Evolutionary conservation across 92 coral and sea anemone species (phyloP).

Genomic region (Desmophyllum pertusum): DNA sequence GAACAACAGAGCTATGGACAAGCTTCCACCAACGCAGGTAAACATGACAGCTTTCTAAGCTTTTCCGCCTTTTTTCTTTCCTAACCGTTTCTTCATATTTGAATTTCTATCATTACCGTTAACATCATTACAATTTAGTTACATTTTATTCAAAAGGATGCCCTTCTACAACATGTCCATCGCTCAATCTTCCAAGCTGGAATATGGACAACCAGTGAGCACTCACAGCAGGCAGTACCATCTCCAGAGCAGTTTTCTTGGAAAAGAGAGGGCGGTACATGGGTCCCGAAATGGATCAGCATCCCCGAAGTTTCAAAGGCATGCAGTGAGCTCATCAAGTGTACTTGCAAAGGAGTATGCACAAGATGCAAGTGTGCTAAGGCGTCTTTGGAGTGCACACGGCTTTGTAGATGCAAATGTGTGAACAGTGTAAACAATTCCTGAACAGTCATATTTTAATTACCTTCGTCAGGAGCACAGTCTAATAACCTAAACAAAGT

Average conservation of each 20-base stretch:
- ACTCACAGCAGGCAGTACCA: slow-evolving; percentile 47
- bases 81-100: no score
- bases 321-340: no score
- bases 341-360: slow-evolving; percentile 66
- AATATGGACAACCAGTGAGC: slow-evolving; percentile 63
- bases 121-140: no score
- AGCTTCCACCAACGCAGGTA: slow-evolving; percentile 73
- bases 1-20: slow-evolving; percentile 67
- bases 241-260: slow-evolving; percentile 66
- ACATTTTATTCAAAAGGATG: slow-evolving; percentile 45
- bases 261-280: slow-evolving; percentile 48
- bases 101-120: no score
- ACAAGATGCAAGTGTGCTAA: slow-evolving; percentile 68
- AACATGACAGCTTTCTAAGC: no score
- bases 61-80: no score
- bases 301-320: no score
- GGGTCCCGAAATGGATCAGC: no score
- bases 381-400: slow-evolving; percentile 59
- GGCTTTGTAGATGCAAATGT: slow-evolving; percentile 65
- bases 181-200: slow-evolving; percentile 62
- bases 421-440: slow-evolving; percentile 40
- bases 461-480: no score
- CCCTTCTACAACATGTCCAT: slow-evolving; percentile 53
- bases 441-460: slow-evolving; percentile 30
- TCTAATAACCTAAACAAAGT: no score